Evolutionary conservation across 2,113 vertebrate species (phyloP).

Genomic region (Vanacampus margaritifer): DNA sequence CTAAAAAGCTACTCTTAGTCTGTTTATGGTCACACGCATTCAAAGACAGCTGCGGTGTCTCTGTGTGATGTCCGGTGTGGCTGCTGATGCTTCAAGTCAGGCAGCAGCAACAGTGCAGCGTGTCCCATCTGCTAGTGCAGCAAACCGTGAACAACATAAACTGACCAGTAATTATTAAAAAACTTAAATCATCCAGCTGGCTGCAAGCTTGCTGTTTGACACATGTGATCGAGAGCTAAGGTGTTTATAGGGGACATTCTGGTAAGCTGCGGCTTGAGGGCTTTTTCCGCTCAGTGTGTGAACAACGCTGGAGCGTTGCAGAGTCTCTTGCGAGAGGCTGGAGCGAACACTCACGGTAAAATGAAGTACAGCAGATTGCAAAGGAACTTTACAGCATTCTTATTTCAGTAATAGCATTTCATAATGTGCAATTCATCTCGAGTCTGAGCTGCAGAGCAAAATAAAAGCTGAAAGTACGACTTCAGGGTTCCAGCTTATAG

Average conservation of each 20-base stretch:
- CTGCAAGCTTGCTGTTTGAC: not conserved
- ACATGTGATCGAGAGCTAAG: constrained; percentile 17
- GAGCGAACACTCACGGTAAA: constrained; percentile 8
- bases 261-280: constrained; percentile 36
- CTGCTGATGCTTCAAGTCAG: not conserved
- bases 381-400: constrained; percentile 25
- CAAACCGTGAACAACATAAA: not conserved
- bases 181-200: not conserved
- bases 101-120: not conserved
- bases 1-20: not conserved
- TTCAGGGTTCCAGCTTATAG: constrained; percentile 32
- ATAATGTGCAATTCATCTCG: constrained; percentile 41
- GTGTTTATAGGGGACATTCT: constrained; percentile 20
- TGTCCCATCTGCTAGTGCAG: not conserved
- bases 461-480: constrained; percentile 9
- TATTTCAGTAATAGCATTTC: constrained; percentile 43
- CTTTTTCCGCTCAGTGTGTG: constrained; percentile 12
- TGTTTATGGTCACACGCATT: not conserved
- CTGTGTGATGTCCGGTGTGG: not conserved
- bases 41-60: not conserved
- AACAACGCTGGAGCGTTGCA: constrained; percentile 19
- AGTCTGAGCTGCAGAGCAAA: constrained; percentile 12
- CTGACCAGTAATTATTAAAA: constrained; percentile 2
- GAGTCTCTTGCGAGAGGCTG: constrained; percentile 17
- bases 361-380: constrained; percentile 33